Evolutionary conservation across 2,888 invertebrate genomes (phyloP).

Genomic region (Lordiphosa andalusiaca): DNA sequence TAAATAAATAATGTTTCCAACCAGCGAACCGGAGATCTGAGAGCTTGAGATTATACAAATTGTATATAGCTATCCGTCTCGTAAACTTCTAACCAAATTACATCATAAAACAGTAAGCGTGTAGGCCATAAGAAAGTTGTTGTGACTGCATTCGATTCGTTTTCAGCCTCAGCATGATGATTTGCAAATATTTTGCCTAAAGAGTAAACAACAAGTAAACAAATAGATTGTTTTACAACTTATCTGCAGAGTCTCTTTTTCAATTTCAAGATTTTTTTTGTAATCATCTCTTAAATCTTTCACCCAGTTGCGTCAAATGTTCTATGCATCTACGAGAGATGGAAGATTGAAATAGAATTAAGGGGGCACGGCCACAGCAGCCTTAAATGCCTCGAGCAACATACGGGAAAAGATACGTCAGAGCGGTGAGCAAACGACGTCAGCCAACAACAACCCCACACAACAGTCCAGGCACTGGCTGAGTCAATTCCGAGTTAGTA

Average conservation of each 20-base stretch:
- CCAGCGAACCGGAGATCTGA: too few relatives aligned
- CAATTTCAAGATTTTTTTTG: too few relatives aligned
- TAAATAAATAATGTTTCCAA: too few relatives aligned
- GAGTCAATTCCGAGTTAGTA: conserved; percentile 51
- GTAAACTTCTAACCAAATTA: too few relatives aligned
- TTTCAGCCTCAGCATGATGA: conserved; percentile 23
- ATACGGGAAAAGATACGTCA: neutral
- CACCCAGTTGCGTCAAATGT: too few relatives aligned
- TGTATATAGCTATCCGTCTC: too few relatives aligned
- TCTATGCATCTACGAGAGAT: neutral
- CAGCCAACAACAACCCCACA: conserved; percentile 25
- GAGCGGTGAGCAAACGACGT: conserved; percentile 18
- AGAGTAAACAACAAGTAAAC: neutral
- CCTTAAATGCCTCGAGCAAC: conserved; percentile 2
- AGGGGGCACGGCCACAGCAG: conserved; percentile 55
- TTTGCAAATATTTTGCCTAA: neutral
- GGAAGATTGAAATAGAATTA: conserved; percentile 2
- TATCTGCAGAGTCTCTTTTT: too few relatives aligned
- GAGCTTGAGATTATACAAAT: too few relatives aligned
- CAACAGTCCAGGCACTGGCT: conserved; percentile 43
- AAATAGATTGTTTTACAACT: too few relatives aligned
- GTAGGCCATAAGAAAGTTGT: too few relatives aligned
- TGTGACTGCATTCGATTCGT: neutral
- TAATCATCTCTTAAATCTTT: too few relatives aligned
- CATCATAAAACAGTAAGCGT: too few relatives aligned